These are phyloP conservation scores for Acromyrmex charruanus DNA, from an alignment of 1,140 invertebrate genomes.

Conservation along the genomic window DNA sequence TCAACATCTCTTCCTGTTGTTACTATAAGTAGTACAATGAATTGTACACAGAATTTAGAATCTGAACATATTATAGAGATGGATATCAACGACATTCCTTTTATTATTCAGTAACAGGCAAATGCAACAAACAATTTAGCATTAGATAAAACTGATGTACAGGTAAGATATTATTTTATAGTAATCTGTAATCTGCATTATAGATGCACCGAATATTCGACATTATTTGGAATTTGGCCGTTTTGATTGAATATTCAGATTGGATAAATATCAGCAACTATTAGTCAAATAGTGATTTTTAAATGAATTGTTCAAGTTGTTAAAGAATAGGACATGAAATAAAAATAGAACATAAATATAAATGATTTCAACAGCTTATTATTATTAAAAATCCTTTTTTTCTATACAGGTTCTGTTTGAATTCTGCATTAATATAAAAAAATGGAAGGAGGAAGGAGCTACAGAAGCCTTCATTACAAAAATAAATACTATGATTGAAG, in stretches of 20 bases:
- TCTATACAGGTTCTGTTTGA: background rate
- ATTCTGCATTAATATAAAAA: background rate
- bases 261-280: too few relatives aligned
- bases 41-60: background rate
- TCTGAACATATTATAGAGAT: background rate
- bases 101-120: background rate
- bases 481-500: too few relatives aligned
- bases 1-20: background rate
- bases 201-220: too few relatives aligned
- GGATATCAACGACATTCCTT: background rate
- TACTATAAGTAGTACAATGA: background rate
- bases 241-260: too few relatives aligned
- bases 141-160: background rate
- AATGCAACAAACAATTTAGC: background rate
- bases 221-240: too few relatives aligned
- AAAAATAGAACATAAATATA: too few relatives aligned
- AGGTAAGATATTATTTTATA: too few relatives aligned
- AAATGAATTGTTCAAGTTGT: too few relatives aligned
- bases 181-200: too few relatives aligned
- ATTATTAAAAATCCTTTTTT: background rate
- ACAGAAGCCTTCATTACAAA: background rate
- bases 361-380: too few relatives aligned
- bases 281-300: too few relatives aligned
- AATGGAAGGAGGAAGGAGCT: constrained; percentile 13
- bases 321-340: too few relatives aligned